Base-by-base conservation (phyloP, 2,797 vertebrate genomes). In the Florisuga fusca region DNA sequence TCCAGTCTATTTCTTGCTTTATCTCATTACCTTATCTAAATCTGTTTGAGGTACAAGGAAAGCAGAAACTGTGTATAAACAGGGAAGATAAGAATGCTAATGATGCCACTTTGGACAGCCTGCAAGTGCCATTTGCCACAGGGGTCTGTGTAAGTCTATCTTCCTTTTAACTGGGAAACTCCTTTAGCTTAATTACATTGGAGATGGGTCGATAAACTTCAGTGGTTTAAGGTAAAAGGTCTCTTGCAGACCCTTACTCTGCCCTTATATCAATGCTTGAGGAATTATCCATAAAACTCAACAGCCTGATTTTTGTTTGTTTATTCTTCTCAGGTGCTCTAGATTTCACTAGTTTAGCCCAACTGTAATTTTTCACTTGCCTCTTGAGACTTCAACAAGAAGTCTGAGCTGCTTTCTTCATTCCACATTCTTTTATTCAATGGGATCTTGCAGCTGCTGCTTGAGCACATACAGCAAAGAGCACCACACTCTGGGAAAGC, bases 401-500 rank as follows among this genome's bases (percentile, higher is more conserved):
- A 64, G 41, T 63, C 71, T 73, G 74, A 85, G 83, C 66, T 91
- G 45, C 66, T 92, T 83, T 92, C 50, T 53, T 9, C 50, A 6
- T 89, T 84, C 82, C 53, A 21, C 14, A 10, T 64, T 86, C 95
- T 92, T 84, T 85, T 92, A 87, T 43, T 93, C 38, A 63, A 63
- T 91, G 66, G 58, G 66, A 91, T 95, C 61, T 83, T 81, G 82
- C 80, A 79, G 87, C 85, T 97, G 73, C 54, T 83, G 87, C 48
- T 94, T 76, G 66, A 91, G 84, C 90, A 93, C 79, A 87, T 92
- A 71, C 16, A 97, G 93, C 75, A 89, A 78, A 91, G 95, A 94
- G 83, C 82, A 91, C 62, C 79, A 85, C 81, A 21, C 57, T 94
- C 87, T 8, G 41, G 94, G 94, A 96, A 89, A 90, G 61, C 50